phyloP scores from a whole-genome alignment of 2,888 invertebrate genomes.

The Osedax fenrisi region DNA sequence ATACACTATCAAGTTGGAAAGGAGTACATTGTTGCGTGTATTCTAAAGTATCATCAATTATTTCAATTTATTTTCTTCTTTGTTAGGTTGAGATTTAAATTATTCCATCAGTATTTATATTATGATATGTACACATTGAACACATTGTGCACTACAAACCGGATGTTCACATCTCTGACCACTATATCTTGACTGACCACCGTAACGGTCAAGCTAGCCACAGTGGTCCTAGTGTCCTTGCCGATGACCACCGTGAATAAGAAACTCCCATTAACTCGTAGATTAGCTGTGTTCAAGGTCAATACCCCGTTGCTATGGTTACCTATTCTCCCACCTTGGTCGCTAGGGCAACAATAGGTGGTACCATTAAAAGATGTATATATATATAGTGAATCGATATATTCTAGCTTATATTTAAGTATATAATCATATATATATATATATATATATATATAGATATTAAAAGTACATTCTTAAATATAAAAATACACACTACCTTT shows the following conservation, averaged over 20 bases:
- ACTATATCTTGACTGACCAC: background rate
- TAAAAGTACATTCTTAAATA: background rate
- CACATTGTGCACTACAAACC: background rate
- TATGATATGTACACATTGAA: background rate
- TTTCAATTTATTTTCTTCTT: too few relatives aligned
- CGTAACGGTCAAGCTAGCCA: background rate
- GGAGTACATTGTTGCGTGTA: too few relatives aligned
- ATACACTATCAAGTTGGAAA: too few relatives aligned
- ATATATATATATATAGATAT: background rate
- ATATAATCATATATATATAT: background rate
- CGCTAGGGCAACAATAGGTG: too few relatives aligned
- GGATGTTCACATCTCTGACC: background rate
- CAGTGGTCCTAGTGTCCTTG: background rate
- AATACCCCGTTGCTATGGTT: background rate
- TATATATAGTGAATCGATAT: too few relatives aligned
- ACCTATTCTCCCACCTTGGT: background rate
- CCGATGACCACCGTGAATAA: background rate
- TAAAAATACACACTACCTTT: too few relatives aligned
- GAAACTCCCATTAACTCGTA: background rate
- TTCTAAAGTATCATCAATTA: too few relatives aligned
- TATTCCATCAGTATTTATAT: background rate
- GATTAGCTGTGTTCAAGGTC: background rate
- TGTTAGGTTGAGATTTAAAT: too few relatives aligned
- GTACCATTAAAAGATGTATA: too few relatives aligned
- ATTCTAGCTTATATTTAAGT: too few relatives aligned